A percentile compares a stretch with the other conserved stretches of the same genome.
Evolutionary conservation across 2,888 invertebrate genomes (phyloP).

Genomic region (Aelia acuminata): DNA sequence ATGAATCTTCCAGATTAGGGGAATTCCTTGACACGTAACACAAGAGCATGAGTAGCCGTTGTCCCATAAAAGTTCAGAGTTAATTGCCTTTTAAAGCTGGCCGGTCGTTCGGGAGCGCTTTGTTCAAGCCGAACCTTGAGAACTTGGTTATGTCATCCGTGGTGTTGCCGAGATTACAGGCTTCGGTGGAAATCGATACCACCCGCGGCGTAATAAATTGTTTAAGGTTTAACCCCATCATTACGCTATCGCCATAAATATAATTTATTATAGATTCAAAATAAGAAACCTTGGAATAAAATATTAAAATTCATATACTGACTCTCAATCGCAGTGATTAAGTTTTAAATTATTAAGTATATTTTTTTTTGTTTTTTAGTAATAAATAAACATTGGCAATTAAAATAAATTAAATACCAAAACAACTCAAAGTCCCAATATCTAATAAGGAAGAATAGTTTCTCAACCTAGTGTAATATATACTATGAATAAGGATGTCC

Average conservation of each 20-base stretch:
- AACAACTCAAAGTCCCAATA: too few species aligned
- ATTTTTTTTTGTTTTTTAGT: too few species aligned
- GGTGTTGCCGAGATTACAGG: not conserved
- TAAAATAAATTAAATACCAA: too few species aligned
- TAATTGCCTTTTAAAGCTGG: not conserved
- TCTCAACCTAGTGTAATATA: too few species aligned
- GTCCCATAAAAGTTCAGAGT: not conserved
- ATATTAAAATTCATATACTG: slow-evolving; percentile 3
- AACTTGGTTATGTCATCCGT: not conserved
- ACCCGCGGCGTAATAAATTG: not conserved
- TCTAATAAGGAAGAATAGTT: too few species aligned
- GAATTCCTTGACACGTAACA: not conserved
- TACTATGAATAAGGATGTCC: too few species aligned
- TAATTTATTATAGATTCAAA: not conserved
- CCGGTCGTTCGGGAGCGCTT: not conserved
- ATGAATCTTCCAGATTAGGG: not conserved
- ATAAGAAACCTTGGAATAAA: not conserved
- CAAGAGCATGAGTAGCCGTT: not conserved
- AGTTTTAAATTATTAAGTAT: not conserved
- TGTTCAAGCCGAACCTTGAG: not conserved
- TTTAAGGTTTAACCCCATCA: not conserved
- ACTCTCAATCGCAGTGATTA: not conserved
- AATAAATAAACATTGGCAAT: too few species aligned
- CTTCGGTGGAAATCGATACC: not conserved
- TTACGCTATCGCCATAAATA: not conserved